Percentiles rank a stretch among this genome's conserved stretches.
Evolutionary conservation across 1,140 invertebrate genomes (phyloP).

Genomic region (Orchesella cincta): DNA sequence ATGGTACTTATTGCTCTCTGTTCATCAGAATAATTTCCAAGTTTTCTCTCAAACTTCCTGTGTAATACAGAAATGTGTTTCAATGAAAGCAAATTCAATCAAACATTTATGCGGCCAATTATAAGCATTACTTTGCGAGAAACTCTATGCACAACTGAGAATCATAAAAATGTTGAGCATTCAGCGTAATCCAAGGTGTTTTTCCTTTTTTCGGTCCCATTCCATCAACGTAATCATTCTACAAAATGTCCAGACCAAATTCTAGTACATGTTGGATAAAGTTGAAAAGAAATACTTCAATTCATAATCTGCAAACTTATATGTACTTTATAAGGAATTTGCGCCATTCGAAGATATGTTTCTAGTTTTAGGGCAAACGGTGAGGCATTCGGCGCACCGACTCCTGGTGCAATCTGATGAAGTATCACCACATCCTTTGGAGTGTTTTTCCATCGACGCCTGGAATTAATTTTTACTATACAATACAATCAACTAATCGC

Average conservation of each 20-base stretch:
- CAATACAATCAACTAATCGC: not conserved
- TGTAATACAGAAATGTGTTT: not conserved
- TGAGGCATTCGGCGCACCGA: constrained; percentile 51
- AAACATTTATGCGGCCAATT: too few species aligned
- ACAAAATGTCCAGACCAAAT: not conserved
- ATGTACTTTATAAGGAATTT: constrained; percentile 52
- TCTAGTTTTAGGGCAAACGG: constrained; percentile 54
- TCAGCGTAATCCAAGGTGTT: constrained; percentile 58
- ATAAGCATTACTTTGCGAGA: constrained; percentile 40
- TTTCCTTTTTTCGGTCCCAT: constrained; percentile 47
- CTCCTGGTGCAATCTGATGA: constrained; percentile 26
- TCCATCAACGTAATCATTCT: not conserved
- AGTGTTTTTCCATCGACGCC: constrained; percentile 17
- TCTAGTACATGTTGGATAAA: not conserved
- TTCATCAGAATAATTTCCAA: constrained; percentile 23
- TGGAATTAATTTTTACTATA: not conserved
- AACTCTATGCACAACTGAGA: constrained; percentile 52
- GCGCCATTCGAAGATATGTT: constrained; percentile 53
- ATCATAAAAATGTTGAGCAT: constrained; percentile 56
- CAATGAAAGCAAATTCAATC: too few species aligned
- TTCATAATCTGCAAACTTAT: not conserved
- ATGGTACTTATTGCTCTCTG: constrained; percentile 33
- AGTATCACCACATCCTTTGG: constrained; percentile 41
- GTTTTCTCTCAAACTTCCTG: not conserved
- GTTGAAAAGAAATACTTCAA: not conserved